Evolutionary conservation across 30 jellyfish, hydroid and myxozoan species (phyloP).

Genomic region (Pseudorhiza aurosa): DNA sequence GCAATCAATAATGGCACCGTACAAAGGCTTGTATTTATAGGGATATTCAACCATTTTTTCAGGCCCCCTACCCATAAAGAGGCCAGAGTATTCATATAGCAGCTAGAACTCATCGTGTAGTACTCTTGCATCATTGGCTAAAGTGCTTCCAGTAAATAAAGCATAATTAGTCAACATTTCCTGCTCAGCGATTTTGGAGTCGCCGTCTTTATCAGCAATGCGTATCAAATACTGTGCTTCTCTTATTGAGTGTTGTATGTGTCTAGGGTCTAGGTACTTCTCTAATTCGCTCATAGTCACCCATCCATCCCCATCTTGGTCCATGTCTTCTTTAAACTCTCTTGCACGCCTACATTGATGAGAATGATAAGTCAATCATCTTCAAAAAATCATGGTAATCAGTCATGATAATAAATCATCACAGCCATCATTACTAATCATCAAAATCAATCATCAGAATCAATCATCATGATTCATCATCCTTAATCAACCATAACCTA

Average conservation of each 20-base stretch:
- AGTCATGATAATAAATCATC: too few relatives aligned
- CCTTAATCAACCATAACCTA: too few relatives aligned
- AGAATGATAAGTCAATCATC: too few relatives aligned
- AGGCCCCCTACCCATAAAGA: too few relatives aligned
- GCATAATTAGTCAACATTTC: constrained; percentile 85
- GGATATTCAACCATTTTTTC: too few relatives aligned
- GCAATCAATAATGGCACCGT: too few relatives aligned
- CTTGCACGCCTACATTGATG: constrained; percentile 73
- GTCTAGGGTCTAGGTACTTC: constrained; percentile 87
- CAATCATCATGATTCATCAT: too few relatives aligned
- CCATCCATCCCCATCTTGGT: constrained; percentile 81
- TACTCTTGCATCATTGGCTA: constrained; percentile 73
- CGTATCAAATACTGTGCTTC: constrained; percentile 82
- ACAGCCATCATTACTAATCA: too few relatives aligned
- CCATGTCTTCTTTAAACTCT: constrained; percentile 92
- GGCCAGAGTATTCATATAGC: too few relatives aligned
- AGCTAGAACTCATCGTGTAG: constrained; percentile 90
- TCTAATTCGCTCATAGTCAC: constrained; percentile 77
- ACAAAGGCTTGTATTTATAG: too few relatives aligned
- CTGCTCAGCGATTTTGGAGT: constrained; percentile 70
- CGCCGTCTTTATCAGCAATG: constrained; percentile 76
- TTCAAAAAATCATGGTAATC: too few relatives aligned
- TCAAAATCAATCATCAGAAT: too few relatives aligned
- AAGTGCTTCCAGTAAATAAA: constrained; percentile 89
- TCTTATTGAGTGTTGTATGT: constrained; percentile 80